These are phyloP conservation scores for Bolborhynchus lineola DNA, from an alignment of 2,113 vertebrate species.

Conservation along the genomic window DNA sequence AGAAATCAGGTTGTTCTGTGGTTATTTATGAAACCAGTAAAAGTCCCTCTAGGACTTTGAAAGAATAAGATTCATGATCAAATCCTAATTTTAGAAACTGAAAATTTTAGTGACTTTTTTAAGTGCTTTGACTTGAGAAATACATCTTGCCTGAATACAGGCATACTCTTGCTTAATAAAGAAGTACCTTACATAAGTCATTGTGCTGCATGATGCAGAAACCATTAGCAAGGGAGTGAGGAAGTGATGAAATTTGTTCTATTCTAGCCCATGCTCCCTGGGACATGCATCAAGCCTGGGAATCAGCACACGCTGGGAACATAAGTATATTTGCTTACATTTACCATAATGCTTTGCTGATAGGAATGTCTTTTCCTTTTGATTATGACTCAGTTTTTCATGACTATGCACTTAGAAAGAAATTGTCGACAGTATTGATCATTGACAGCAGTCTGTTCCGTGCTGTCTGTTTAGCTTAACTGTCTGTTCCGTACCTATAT, in stretches of 20 bases:
- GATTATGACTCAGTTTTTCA: background rate
- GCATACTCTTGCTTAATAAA: background rate
- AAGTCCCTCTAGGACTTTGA: background rate
- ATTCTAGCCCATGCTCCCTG: background rate
- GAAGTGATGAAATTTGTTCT: background rate
- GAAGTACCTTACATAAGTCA: background rate
- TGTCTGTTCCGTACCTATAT: background rate
- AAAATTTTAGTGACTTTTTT: background rate
- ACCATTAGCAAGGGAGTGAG: background rate
- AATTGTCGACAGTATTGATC: background rate
- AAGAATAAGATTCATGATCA: background rate
- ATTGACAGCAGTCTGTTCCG: background rate
- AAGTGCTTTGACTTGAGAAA: background rate
- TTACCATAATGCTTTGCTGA: background rate
- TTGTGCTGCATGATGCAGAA: background rate
- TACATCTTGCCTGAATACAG: background rate
- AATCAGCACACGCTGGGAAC: background rate
- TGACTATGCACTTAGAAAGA: background rate
- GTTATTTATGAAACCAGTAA: background rate
- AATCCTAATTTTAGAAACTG: background rate
- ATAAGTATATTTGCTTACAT: background rate
- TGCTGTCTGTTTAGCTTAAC: background rate
- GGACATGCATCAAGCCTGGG: background rate
- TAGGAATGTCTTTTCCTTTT: background rate
- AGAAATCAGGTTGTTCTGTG: background rate